Conservation (phyloP, 2,888 invertebrate species). For the Calameuta idolon region DNA sequence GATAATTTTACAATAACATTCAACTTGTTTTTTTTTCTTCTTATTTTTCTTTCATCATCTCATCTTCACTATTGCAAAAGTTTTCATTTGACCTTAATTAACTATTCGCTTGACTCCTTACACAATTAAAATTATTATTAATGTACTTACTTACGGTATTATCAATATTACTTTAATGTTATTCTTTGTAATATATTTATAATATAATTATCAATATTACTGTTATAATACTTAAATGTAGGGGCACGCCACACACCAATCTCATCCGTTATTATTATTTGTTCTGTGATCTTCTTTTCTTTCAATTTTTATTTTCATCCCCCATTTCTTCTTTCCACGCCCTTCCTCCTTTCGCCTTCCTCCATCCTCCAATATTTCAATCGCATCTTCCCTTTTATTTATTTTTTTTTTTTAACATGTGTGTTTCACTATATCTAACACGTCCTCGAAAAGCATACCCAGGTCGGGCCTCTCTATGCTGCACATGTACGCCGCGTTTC, state of each 20-base stretch:
- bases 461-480: slow-evolving; percentile 28
- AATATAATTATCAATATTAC: slow-evolving; percentile 62
- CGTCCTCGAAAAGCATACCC: slow-evolving; percentile 31
- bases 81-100: slow-evolving; percentile 45
- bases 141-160: slow-evolving; percentile 27
- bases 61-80: slow-evolving; percentile 54
- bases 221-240: slow-evolving; percentile 64
- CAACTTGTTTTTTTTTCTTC: slow-evolving; percentile 25
- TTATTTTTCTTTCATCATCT: slow-evolving; percentile 29
- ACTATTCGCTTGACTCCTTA: slow-evolving; percentile 51
- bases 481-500: slow-evolving; percentile 24
- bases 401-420: no score
- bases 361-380: not conserved
- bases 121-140: slow-evolving; percentile 53
- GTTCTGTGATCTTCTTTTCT: not conserved
- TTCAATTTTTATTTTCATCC: slow-evolving; percentile 2
- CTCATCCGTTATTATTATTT: slow-evolving; percentile 19
- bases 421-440: no score
- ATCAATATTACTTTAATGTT: slow-evolving; percentile 28
- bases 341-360: slow-evolving; percentile 24
- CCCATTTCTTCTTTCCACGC: slow-evolving; percentile 16
- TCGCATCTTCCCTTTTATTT: no score
- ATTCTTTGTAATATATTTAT: slow-evolving; percentile 46
- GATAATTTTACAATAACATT: slow-evolving; percentile 19
- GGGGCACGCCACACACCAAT: slow-evolving; percentile 49